These are phyloP conservation scores for Polypterus bichir DNA, from an alignment of 2,113 vertebrate genomes.

Conservation along the genomic window DNA sequence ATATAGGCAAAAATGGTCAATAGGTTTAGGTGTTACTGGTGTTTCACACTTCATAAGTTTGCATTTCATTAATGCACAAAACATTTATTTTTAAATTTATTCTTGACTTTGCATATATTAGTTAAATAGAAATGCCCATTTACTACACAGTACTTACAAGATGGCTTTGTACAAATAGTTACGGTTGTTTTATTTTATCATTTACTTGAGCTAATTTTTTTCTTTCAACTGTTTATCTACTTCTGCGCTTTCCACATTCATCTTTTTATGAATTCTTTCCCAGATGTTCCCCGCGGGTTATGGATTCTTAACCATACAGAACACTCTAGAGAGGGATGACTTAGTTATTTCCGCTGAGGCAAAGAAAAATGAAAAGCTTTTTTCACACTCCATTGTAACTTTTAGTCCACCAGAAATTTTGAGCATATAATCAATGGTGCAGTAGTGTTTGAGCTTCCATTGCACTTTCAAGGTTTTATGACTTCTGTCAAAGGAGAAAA, in stretches of 20 bases:
- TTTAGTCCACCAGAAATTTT: background rate
- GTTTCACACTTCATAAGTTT: too few relatives aligned
- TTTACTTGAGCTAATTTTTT: background rate
- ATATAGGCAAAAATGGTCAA: too few relatives aligned
- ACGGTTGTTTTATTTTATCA: too few relatives aligned
- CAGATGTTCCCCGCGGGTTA: background rate
- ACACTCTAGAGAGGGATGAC: background rate
- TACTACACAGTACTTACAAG: too few relatives aligned
- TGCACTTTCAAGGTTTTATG: background rate
- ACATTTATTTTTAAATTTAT: too few relatives aligned
- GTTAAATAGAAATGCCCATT: too few relatives aligned
- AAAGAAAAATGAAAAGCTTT: background rate
- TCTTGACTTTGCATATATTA: too few relatives aligned
- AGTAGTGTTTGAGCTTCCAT: background rate
- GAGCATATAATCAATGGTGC: background rate
- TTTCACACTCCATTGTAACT: background rate
- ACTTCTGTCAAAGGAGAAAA: too few relatives aligned
- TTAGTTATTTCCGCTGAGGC: background rate
- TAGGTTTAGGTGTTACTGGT: too few relatives aligned
- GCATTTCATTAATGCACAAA: too few relatives aligned
- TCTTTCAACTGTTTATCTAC: background rate
- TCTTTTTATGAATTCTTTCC: background rate
- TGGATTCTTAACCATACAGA: background rate
- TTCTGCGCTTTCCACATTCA: background rate
- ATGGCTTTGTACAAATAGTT: too few relatives aligned